Evolutionary conservation across 2,113 vertebrate species (phyloP).

Genomic region (Casuarius casuarius): DNA sequence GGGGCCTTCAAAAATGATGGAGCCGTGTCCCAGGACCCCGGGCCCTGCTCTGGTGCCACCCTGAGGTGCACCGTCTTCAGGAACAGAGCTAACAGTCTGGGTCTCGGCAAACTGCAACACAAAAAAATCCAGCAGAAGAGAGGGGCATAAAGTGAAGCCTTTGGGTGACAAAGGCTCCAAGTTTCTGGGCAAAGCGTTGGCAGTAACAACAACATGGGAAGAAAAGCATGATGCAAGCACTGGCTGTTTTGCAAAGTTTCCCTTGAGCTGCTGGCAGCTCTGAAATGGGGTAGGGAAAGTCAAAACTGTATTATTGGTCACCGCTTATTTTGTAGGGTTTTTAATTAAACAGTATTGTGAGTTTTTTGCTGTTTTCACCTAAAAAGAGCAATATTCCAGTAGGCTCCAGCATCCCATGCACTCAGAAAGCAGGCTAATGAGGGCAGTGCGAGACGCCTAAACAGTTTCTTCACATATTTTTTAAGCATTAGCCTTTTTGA

Average conservation of each 20-base stretch:
- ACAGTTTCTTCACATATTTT: neutral
- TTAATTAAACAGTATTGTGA: neutral
- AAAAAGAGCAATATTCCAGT: neutral
- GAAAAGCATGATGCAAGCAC: neutral
- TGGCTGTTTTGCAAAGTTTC: slow-evolving; percentile 15
- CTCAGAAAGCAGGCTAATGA: neutral
- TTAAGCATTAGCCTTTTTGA: neutral
- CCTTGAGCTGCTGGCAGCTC: slow-evolving; percentile 2
- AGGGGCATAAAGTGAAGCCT: neutral
- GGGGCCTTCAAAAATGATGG: slow-evolving; percentile 1
- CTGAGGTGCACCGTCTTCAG: neutral
- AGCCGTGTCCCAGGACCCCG: neutral
- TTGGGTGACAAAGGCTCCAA: neutral
- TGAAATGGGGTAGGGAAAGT: neutral
- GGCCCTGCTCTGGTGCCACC: neutral
- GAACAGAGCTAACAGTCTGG: neutral
- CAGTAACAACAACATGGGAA: neutral
- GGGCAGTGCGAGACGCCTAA: neutral
- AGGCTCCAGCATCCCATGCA: neutral
- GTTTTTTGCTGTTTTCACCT: neutral
- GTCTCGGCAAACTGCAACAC: neutral
- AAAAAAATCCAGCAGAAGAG: neutral
- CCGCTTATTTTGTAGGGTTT: neutral
- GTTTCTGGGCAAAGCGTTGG: neutral
- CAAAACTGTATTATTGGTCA: neutral